A percentile compares a stretch with the other conserved stretches of the same genome.
Evolutionary conservation across 2,113 vertebrate species (phyloP).

Genomic region (Catharus fuscescens): DNA sequence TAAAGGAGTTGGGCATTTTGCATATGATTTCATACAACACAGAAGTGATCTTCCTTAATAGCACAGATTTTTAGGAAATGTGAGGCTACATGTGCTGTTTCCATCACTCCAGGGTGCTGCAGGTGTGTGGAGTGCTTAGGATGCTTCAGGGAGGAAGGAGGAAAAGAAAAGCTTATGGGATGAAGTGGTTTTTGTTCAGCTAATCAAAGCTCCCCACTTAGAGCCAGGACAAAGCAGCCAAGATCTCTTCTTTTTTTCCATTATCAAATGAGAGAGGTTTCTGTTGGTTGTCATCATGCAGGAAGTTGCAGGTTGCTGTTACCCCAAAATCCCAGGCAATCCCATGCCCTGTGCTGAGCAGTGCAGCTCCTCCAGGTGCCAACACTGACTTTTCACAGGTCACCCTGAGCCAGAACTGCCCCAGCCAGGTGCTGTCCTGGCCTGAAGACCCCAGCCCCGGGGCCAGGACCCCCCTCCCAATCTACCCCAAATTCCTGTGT

Average conservation of each 20-base stretch:
- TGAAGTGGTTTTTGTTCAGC: conserved; percentile 24
- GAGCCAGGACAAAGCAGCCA: not conserved
- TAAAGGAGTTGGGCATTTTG: not conserved
- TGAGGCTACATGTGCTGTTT: not conserved
- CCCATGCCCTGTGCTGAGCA: not conserved
- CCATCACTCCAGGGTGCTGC: conserved; percentile 49
- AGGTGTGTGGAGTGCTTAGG: conserved; percentile 27
- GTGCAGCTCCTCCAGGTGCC: not conserved
- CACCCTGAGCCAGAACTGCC: not conserved
- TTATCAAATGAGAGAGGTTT: not conserved
- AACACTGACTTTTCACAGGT: not conserved
- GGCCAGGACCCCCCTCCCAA: not conserved
- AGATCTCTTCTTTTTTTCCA: not conserved
- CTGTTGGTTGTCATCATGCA: rapidly evolving
- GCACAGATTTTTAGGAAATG: not conserved
- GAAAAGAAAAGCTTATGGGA: conserved; percentile 1
- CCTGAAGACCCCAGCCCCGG: not conserved
- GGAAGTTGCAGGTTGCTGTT: not conserved
- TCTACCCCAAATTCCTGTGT: not conserved
- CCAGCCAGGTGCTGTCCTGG: not conserved
- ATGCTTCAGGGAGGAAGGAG: conserved; percentile 32
- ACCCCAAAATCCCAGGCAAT: not conserved
- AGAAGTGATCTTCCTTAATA: not conserved
- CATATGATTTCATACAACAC: not conserved
- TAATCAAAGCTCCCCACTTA: not conserved